These are phyloP conservation scores for Calliphora vicina DNA, from an alignment of 1,140 invertebrate genomes.

Conservation along the genomic window DNA sequence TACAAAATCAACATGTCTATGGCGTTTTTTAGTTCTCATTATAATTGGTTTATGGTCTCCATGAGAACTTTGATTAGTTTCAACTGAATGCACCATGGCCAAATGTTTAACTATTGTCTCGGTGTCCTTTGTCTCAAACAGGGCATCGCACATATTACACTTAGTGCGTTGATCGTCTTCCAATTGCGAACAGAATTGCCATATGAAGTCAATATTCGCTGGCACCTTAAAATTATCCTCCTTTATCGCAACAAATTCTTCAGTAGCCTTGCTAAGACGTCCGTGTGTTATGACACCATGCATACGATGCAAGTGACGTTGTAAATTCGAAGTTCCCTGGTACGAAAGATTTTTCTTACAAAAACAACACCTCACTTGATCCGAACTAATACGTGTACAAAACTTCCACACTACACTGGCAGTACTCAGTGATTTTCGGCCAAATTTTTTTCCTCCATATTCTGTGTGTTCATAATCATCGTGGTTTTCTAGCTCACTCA, in stretches of 20 bases:
- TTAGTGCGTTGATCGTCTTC: constrained; percentile 40
- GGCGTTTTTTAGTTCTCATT: neutral
- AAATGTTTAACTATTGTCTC: constrained; percentile 39
- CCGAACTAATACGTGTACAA: constrained; percentile 43
- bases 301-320: constrained; percentile 51
- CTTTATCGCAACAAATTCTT: neutral
- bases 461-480: constrained; percentile 12
- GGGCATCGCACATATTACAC: constrained; percentile 47
- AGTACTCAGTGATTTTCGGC: constrained; percentile 16
- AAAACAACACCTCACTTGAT: constrained; percentile 45
- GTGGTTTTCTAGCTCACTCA: neutral
- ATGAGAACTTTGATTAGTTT: neutral
- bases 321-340: constrained; percentile 51
- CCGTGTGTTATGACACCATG: constrained; percentile 45
- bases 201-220: constrained; percentile 38
- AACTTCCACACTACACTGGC: constrained; percentile 48
- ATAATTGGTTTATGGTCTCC: neutral
- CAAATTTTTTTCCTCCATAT: neutral
- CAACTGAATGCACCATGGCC: constrained; percentile 29
- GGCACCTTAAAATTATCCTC: constrained; percentile 23
- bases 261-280: constrained; percentile 18
- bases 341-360: constrained; percentile 49
- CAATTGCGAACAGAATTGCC: constrained; percentile 39
- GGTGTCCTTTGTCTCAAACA: constrained; percentile 43
- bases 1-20: constrained; percentile 16